A percentile compares a stretch with the other conserved stretches of the same genome.
These are phyloP conservation scores for Achlya flavicornis DNA, from an alignment of 2,888 invertebrate species.

Conservation along the genomic window DNA sequence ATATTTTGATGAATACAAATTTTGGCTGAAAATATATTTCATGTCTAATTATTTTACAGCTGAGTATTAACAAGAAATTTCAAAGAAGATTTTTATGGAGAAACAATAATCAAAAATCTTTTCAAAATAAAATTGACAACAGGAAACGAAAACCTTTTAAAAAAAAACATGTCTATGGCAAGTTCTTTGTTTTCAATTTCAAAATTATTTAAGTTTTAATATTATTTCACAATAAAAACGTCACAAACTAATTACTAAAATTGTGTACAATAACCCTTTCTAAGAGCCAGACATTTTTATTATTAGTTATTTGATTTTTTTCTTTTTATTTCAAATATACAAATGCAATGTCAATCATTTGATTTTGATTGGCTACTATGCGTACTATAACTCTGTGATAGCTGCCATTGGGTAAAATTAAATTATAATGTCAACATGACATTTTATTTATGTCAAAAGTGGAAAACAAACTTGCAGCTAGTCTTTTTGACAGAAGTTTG, in stretches of 20 bases:
- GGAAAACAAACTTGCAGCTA: slow-evolving; percentile 17
- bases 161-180: neutral
- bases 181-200: slow-evolving; percentile 40
- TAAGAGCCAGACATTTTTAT: neutral
- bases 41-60: slow-evolving; percentile 59
- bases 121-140: slow-evolving; percentile 43
- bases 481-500: slow-evolving; percentile 56
- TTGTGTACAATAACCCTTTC: no score
- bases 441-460: neutral
- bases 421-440: neutral
- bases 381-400: neutral
- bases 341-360: neutral
- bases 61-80: slow-evolving; percentile 50
- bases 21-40: slow-evolving; percentile 60
- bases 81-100: slow-evolving; percentile 34
- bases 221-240: no score
- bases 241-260: neutral
- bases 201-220: neutral
- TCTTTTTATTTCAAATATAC: neutral
- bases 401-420: neutral
- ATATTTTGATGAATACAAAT: slow-evolving; percentile 51
- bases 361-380: neutral
- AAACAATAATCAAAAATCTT: slow-evolving; percentile 41
- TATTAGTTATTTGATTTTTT: neutral
- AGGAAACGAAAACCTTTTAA: slow-evolving; percentile 50